A percentile compares a stretch with the other conserved stretches of the same genome.
These are phyloP conservation scores for Dromococcyx pavoninus DNA, from an alignment of 2,797 vertebrate genomes.

Conservation along the genomic window DNA sequence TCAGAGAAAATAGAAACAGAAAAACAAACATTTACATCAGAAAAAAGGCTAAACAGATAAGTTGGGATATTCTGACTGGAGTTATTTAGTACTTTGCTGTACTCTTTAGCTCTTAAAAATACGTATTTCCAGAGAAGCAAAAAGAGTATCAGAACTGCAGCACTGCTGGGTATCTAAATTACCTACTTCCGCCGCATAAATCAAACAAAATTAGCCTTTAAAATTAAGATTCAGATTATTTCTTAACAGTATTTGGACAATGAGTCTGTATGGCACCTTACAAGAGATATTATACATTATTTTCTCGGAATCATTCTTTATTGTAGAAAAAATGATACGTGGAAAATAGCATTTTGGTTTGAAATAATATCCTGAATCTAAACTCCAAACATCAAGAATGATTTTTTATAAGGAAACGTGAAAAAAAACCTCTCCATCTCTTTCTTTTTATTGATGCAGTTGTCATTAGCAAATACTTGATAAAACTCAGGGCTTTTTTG, in stretches of 20 bases:
- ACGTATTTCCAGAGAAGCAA: conserved; percentile 40
- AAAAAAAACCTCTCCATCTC: background rate
- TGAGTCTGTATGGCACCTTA: background rate
- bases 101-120: conserved; percentile 65
- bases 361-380: background rate
- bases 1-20: conserved; percentile 55
- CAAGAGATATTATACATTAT: background rate
- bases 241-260: background rate
- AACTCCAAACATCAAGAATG: background rate
- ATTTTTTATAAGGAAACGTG: background rate
- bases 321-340: background rate
- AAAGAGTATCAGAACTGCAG: background rate
- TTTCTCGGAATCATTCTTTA: background rate
- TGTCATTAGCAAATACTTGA: background rate
- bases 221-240: background rate
- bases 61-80: conserved; percentile 67
- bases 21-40: conserved; percentile 75
- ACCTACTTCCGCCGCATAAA: background rate
- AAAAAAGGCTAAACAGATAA: conserved; percentile 79
- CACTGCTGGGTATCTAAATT: background rate
- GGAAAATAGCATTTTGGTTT: background rate
- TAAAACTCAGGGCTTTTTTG: background rate
- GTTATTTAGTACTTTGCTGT: conserved; percentile 53
- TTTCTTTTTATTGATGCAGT: background rate
- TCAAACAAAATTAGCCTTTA: background rate